Base-by-base conservation (phyloP, 2,113 vertebrate genomes). In the Cranoglanis bouderius region DNA sequence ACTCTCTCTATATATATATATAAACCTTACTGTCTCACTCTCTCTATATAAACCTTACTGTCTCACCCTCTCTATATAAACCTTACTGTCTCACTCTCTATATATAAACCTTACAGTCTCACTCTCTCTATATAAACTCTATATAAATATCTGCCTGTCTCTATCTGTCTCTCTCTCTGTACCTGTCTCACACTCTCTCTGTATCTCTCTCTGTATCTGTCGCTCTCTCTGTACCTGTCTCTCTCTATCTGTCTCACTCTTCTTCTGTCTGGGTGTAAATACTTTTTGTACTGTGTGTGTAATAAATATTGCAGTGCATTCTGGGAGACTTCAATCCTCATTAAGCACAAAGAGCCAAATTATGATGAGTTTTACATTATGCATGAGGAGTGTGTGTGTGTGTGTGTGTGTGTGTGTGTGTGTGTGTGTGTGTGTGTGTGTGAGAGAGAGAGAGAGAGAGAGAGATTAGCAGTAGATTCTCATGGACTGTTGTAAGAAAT, bases 291-390 rank as follows among this genome's bases (percentile, higher is more conserved):
- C 10, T 46, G 35, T 26, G 16, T 49, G 43, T 55, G 49, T 53
- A 82, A 53, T 53, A 32, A 53, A 53, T 81, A 82, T 21, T 55
- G 46, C n/a, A 82, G 16, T 55, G 78, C 78, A 82, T 82, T 82
- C 29, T 55, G 78, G 51, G 46, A 82, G 51, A 55, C 55, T 81
- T 81, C 26, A 55, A 19, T 81, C 26, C 26, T 81, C 46, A 81
- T 81, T 81, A 53, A 81, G 26, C 21, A 49, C 21, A 26, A n/a
- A 46, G 24, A 77, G 74, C 74, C 74, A 77, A 77, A 78, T 78
- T 46, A 78, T 78, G 43, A 78, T 80, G 77, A 80, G 46, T 49
- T 80, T 80, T 80, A 51, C 46, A 51, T 80, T 80, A 80, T 80
- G 77, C 38, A 40, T 74, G 38, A 40, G 70, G 16, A 1, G 13